A percentile compares a stretch with the other conserved stretches of the same genome.
Conservation (phyloP, 2,797 vertebrate species). For the Sebastolobus altivelis region DNA sequence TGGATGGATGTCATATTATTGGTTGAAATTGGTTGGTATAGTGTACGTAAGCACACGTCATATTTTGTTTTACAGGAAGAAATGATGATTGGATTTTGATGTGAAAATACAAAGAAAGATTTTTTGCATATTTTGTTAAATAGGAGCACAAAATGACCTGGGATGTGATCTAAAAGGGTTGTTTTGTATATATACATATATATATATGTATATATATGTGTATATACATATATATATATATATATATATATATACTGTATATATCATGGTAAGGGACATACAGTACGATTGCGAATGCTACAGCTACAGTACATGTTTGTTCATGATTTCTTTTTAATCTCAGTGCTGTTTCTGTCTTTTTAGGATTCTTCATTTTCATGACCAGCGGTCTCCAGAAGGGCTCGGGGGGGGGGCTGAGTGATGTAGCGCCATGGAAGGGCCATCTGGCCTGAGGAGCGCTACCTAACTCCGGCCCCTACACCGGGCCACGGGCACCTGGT, state of each 20-base stretch:
- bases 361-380: constrained; percentile 27
- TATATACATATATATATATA: no score
- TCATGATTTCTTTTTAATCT: background rate
- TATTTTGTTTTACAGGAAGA: no score
- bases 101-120: no score
- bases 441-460: constrained; percentile 80
- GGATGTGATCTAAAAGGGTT: no score
- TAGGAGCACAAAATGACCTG: no score
- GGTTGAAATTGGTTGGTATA: background rate
- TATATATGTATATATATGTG: no score
- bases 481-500: constrained; percentile 71
- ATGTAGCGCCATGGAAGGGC: constrained; percentile 67
- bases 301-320: background rate
- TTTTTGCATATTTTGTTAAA: no score
- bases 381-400: constrained; percentile 57
- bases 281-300: background rate
- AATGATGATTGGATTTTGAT: no score
- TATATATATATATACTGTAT: background rate
- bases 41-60: no score
- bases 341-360: constrained; percentile 20
- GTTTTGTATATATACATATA: background rate
- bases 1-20: background rate
- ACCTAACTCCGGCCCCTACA: constrained; percentile 72
- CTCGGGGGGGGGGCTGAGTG: constrained; percentile 53
- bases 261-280: background rate